phyloP scores from a whole-genome alignment of 2,797 vertebrate species.

The Enteromius mattozi region DNA sequence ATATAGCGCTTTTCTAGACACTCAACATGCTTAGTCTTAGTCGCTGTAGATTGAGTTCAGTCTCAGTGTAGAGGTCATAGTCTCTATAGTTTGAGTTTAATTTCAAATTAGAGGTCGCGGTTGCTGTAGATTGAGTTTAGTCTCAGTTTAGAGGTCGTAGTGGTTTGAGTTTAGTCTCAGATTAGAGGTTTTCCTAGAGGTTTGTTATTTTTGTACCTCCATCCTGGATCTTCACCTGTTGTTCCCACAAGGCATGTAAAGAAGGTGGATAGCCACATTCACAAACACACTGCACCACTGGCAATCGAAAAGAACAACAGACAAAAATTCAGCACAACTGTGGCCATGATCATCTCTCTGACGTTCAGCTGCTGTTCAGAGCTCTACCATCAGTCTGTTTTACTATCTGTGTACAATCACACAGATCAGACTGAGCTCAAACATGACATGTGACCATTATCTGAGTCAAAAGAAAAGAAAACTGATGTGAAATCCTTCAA shows the following conservation, averaged over 20 bases:
- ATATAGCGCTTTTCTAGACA: no score
- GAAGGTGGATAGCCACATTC: constrained; percentile 30
- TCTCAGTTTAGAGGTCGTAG: not conserved
- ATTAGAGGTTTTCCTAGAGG: not conserved
- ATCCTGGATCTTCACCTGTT: constrained; percentile 56
- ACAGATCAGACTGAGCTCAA: not conserved
- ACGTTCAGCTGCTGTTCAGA: not conserved
- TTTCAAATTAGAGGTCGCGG: not conserved
- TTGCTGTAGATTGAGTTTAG: not conserved
- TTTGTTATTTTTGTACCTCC: constrained; percentile 57
- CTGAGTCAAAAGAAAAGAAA: not conserved
- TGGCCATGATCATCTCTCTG: not conserved
- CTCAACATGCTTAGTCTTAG: no score
- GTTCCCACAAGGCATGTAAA: constrained; percentile 45
- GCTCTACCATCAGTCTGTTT: not conserved
- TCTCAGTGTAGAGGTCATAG: not conserved
- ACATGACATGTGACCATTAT: not conserved
- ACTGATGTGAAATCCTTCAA: not conserved
- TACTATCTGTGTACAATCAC: not conserved
- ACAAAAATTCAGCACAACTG: not conserved
- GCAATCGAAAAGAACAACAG: constrained; percentile 32
- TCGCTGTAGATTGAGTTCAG: not conserved
- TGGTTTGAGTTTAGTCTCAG: not conserved
- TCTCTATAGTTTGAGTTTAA: not conserved
- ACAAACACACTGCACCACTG: constrained; percentile 22